A percentile compares a stretch with the other conserved stretches of the same genome.
phyloP scores from a whole-genome alignment of 1,140 invertebrate genomes.

The Pygmarrhopalites habei region DNA sequence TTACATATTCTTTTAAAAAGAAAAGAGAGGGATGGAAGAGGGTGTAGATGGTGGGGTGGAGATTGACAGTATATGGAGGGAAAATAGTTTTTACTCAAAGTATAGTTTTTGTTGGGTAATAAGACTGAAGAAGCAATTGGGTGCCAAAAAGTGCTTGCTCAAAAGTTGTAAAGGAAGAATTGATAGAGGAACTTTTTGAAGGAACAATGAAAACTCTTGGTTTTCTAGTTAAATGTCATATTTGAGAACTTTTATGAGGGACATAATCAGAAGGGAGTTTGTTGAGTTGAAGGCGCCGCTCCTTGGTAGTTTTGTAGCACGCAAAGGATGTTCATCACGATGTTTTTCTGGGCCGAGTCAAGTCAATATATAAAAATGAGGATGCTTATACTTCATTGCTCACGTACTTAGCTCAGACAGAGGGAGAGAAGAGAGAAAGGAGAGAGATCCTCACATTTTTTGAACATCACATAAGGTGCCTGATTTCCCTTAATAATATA shows the following conservation, averaged over 20 bases:
- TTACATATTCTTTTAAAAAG: too few species aligned
- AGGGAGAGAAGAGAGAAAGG: too few species aligned
- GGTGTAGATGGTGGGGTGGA: too few species aligned
- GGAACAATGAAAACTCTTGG: background rate
- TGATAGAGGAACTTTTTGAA: background rate
- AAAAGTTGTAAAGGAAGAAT: background rate
- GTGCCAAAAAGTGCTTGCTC: background rate
- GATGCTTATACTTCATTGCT: background rate
- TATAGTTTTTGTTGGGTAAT: too few species aligned
- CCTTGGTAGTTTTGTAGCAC: conserved; percentile 3
- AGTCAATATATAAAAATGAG: background rate
- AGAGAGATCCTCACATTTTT: too few species aligned
- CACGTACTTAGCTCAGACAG: background rate
- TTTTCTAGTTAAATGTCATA: conserved; percentile 22
- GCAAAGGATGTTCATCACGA: conserved; percentile 8
- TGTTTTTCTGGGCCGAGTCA: conserved; percentile 3
- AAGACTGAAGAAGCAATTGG: background rate
- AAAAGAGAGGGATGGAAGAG: too few species aligned
- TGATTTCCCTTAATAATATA: too few species aligned
- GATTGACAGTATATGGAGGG: too few species aligned
- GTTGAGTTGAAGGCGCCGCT: conserved; percentile 24
- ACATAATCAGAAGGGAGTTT: conserved; percentile 28
- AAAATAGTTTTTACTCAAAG: too few species aligned
- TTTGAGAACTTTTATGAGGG: conserved; percentile 29
- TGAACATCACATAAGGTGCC: too few species aligned